Percentiles rank a stretch among this genome's conserved stretches.
These are phyloP conservation scores for Ricordea florida DNA, from an alignment of 92 coral and sea anemone genomes.

Conservation along the genomic window DNA sequence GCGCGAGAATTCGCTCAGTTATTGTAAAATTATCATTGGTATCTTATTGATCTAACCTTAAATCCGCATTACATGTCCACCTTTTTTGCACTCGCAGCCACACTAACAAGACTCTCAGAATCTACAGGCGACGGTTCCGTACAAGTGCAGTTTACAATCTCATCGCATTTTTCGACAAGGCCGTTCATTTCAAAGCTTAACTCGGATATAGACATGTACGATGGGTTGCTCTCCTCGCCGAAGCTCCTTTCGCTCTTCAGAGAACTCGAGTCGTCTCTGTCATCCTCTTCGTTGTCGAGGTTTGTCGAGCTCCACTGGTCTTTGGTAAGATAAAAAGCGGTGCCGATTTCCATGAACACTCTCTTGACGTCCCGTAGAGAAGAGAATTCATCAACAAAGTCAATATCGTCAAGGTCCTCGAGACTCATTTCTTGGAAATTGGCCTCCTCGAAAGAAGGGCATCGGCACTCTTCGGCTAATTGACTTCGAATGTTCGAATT, in stretches of 20 bases:
- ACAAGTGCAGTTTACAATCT: too few relatives aligned
- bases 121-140: too few relatives aligned
- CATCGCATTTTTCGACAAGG: too few relatives aligned
- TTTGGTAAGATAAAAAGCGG: background rate
- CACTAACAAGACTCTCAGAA: too few relatives aligned
- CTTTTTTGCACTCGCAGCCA: too few relatives aligned
- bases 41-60: too few relatives aligned
- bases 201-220: background rate
- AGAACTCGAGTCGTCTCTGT: background rate
- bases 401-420: constrained; percentile 2
- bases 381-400: constrained; percentile 13
- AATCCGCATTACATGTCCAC: too few relatives aligned
- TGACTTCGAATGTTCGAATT: background rate
- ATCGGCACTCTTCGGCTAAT: background rate
- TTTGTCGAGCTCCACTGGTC: constrained; percentile 13
- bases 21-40: too few relatives aligned
- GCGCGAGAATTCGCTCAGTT: too few relatives aligned
- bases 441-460: background rate
- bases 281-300: background rate
- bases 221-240: background rate
- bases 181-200: background rate
- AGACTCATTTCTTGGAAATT: background rate
- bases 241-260: constrained; percentile 9
- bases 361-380: constrained; percentile 3
- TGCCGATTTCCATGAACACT: constrained; percentile 4